These are phyloP conservation scores for Salmo trutta DNA, from an alignment of 2,797 vertebrate species.

Conservation along the genomic window DNA sequence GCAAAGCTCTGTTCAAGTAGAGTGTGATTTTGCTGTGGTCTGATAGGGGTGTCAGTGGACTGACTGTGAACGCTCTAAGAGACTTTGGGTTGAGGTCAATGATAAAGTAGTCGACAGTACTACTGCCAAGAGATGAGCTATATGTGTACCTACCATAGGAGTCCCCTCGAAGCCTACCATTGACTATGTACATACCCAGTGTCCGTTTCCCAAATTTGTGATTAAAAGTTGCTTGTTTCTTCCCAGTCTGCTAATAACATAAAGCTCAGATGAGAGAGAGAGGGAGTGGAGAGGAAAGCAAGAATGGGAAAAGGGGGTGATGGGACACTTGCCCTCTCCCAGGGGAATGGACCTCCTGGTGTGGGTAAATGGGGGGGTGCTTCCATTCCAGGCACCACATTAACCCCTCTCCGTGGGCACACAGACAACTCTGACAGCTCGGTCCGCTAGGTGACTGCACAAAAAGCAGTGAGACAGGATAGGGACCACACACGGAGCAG, in stretches of 20 bases:
- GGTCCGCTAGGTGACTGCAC: slow-evolving; percentile 8
- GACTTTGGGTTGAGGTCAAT: too few relatives aligned
- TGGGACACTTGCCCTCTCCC: slow-evolving; percentile 26
- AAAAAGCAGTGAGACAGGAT: not conserved
- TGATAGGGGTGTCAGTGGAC: too few relatives aligned
- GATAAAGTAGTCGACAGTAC: too few relatives aligned
- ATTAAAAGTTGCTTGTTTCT: slow-evolving; percentile 1
- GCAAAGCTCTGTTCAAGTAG: too few relatives aligned
- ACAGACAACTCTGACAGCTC: not conserved
- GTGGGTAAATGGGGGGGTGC: not conserved
- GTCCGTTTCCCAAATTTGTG: not conserved
- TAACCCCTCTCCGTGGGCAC: not conserved
- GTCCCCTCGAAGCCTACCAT: too few relatives aligned
- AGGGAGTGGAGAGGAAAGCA: slow-evolving; percentile 21
- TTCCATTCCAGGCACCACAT: slow-evolving; percentile 26
- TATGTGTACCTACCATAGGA: too few relatives aligned
- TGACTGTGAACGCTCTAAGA: too few relatives aligned
- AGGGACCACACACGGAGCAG: slow-evolving; percentile 22
- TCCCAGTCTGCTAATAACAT: slow-evolving; percentile 18
- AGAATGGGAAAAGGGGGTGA: slow-evolving; percentile 11
- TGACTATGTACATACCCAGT: too few relatives aligned
- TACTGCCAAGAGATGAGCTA: too few relatives aligned
- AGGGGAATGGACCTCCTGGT: not conserved
- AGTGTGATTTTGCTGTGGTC: too few relatives aligned
- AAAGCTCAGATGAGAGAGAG: slow-evolving; percentile 26